These are phyloP conservation scores for Ditula angustiorana DNA, from an alignment of 2,888 invertebrate genomes.

Conservation along the genomic window DNA sequence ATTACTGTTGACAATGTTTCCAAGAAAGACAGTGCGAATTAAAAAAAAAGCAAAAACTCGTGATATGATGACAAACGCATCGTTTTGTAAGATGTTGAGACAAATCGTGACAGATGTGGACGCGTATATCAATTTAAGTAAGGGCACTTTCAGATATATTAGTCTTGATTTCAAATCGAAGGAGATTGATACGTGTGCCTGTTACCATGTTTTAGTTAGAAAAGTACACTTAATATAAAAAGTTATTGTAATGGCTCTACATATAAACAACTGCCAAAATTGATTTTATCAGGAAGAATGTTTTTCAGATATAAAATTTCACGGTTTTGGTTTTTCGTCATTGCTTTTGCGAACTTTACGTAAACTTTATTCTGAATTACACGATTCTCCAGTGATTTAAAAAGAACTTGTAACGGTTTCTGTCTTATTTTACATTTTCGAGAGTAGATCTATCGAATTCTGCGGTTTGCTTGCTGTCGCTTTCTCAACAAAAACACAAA, in stretches of 20 bases:
- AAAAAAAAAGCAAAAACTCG: conserved; percentile 49
- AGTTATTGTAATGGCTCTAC: not conserved
- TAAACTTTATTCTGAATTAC: not conserved
- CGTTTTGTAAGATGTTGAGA: conserved; percentile 40
- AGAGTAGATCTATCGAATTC: too few species aligned
- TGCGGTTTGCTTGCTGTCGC: too few species aligned
- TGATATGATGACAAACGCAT: conserved; percentile 53
- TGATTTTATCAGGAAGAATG: too few species aligned
- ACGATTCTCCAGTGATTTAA: too few species aligned
- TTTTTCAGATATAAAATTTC: too few species aligned
- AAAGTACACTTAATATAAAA: not conserved
- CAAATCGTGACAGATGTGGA: conserved; percentile 32
- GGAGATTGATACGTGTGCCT: conserved; percentile 11
- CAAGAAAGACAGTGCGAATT: conserved; percentile 60
- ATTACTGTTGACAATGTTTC: conserved; percentile 50
- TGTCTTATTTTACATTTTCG: too few species aligned
- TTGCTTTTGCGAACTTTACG: not conserved
- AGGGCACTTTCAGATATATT: conserved; percentile 37
- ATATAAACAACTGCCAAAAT: not conserved
- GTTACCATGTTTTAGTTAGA: conserved; percentile 15
- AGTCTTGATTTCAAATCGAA: conserved; percentile 38
- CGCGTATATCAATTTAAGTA: conserved; percentile 31
- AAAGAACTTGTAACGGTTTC: too few species aligned
- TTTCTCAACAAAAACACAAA: too few species aligned
- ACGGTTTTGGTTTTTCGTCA: not conserved